These are phyloP conservation scores for Pardalotus punctatus DNA, from an alignment of 2,113 vertebrate species.

Conservation along the genomic window DNA sequence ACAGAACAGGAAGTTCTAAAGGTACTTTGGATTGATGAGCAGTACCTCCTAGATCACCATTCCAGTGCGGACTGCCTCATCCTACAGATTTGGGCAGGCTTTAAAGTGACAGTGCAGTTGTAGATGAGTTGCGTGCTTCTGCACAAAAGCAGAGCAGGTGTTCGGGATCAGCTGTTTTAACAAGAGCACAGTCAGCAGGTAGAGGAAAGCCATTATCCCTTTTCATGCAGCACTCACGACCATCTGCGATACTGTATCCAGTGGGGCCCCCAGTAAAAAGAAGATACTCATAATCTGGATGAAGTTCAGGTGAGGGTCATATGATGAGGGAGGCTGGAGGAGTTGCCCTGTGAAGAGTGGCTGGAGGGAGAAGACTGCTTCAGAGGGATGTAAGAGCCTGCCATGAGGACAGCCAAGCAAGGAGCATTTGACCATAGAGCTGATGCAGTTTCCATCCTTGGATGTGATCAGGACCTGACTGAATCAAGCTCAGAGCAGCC, in stretches of 20 bases:
- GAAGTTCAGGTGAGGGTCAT: neutral
- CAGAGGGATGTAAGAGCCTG: neutral
- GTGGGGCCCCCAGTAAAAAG: neutral
- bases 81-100: neutral
- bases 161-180: neutral
- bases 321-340: neutral
- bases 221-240: neutral
- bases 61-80: neutral
- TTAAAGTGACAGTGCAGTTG: neutral
- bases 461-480: neutral
- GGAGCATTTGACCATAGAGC: neutral
- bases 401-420: neutral
- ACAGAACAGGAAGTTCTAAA: neutral
- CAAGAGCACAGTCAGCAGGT: neutral
- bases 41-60: neutral
- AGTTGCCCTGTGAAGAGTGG: neutral
- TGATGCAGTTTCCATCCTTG: neutral
- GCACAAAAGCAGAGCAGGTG: neutral
- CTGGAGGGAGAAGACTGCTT: neutral
- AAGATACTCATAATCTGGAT: neutral
- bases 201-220: neutral
- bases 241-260: neutral
- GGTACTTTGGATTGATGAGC: neutral
- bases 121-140: neutral
- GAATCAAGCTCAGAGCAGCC: neutral